Conservation (phyloP, 2,113 vertebrate species). For the Ictidomys tridecemlineatus region DNA sequence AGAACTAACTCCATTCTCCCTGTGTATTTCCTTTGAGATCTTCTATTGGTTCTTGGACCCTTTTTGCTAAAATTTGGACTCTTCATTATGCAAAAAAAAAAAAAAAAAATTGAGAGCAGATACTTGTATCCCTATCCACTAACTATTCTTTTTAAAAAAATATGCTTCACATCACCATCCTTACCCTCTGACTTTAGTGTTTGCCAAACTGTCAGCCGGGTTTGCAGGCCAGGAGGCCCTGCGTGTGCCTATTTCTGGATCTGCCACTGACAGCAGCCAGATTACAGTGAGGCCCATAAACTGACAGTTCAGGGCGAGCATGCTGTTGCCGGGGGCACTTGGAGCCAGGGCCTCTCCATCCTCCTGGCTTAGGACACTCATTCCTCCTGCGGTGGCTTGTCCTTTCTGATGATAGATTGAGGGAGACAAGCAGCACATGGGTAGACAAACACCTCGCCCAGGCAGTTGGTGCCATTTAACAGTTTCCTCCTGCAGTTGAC, state of each 20-base stretch:
- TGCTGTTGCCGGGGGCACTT: slow-evolving; percentile 86
- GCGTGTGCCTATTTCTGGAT: slow-evolving; percentile 78
- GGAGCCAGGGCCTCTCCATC: slow-evolving; percentile 76
- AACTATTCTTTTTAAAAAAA: slow-evolving; percentile 8
- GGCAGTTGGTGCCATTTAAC: slow-evolving; percentile 95
- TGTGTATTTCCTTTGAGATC: slow-evolving; percentile 24
- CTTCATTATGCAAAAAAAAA: not conserved
- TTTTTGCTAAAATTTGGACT: slow-evolving; percentile 50
- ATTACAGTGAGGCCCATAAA: slow-evolving; percentile 84
- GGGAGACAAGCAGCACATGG: slow-evolving; percentile 93
- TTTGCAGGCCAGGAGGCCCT: slow-evolving; percentile 74
- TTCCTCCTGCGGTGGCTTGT: slow-evolving; percentile 91
- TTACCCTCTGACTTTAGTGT: not conserved
- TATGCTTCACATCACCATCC: not conserved
- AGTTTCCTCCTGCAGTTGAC: slow-evolving; percentile 90
- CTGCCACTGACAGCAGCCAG: slow-evolving; percentile 86
- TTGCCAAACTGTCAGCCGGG: not conserved
- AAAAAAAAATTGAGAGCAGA: not conserved
- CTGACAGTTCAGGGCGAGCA: slow-evolving; percentile 87
- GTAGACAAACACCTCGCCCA: slow-evolving; percentile 90
- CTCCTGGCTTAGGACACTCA: slow-evolving; percentile 83
- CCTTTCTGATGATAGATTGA: slow-evolving; percentile 91
- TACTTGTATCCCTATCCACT: not conserved
- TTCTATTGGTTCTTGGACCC: not conserved
- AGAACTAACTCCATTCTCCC: not conserved